Evolutionary conservation across 2,797 vertebrate species (phyloP).

Genomic region (Pogonophryne albipinna): DNA sequence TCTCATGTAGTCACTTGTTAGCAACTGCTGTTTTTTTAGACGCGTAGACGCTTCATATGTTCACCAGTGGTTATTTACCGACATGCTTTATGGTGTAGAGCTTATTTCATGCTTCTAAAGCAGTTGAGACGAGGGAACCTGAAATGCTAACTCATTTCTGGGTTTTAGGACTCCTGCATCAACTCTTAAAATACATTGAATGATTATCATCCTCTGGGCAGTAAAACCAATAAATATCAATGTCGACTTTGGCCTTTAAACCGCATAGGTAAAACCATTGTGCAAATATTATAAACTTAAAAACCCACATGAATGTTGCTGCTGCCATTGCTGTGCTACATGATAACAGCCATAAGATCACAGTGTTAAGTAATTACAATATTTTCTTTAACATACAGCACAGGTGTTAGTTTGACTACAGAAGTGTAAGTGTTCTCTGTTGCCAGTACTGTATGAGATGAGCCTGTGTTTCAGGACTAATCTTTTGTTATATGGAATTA

Average conservation of each 20-base stretch:
- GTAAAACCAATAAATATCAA: neutral
- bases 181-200: neutral
- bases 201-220: neutral
- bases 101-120: too few species aligned
- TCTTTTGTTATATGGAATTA: constrained; percentile 31
- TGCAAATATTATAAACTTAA: neutral
- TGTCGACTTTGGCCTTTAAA: neutral
- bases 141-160: too few species aligned
- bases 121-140: too few species aligned
- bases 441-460: neutral
- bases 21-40: too few species aligned
- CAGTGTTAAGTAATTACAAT: neutral
- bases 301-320: constrained; percentile 5
- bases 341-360: neutral
- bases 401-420: neutral
- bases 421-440: neutral
- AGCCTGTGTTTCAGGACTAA: constrained; percentile 5
- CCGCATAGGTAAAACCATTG: neutral
- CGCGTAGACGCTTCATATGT: too few species aligned
- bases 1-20: too few species aligned
- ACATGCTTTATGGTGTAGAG: too few species aligned
- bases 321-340: constrained; percentile 19
- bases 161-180: too few species aligned
- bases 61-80: too few species aligned
- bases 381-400: neutral